Base-by-base conservation (phyloP, 2,888 invertebrate genomes). In the Colostygia pectinataria region DNA sequence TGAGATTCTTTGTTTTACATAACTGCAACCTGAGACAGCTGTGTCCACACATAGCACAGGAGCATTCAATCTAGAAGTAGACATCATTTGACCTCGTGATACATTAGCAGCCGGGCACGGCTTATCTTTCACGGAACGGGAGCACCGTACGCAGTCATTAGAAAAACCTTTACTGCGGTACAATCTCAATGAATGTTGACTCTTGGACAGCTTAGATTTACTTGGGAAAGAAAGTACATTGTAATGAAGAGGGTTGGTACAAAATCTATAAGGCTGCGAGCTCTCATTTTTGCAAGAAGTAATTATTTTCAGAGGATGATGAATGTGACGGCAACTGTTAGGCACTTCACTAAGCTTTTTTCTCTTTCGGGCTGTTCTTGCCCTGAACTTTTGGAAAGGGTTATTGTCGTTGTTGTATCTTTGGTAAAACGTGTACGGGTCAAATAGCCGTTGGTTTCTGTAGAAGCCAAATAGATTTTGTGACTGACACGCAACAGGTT, bases 381-480 rank as follows among this genome's bases (percentile, higher is more conserved):
- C 39, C 38, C 14, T 54, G 1, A 53, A 7, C 23, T 53, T 60
- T 38, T 49, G 54, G 4, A 63, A 47, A 4, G 37, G 33, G n/a
- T 57, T 44, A 23, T 51, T 14, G 9, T 48, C 45, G 3, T 14
- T 33, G 37, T 54, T 54, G 25, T 49, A 49, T 14, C 53, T 51
- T 33, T 47, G 46, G 12, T 53, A 38, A 43, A 50, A 45, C 2
- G 55, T 24, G 49, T 49, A 31, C 15, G 51, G 53, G 37, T 53
- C 44, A 2, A 41, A 7, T 6, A 25, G 10, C 33, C 46, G 42
- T 36, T 53, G 56, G 15, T 34, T 62, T 41, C 52, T 61, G 13
- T 55, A 57, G 15, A 66, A 66, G 18, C 65, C 61, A 29, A 63
- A 66, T 4, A 61, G 36, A 12, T 70, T 61, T 27, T 48, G 55